phyloP scores from a whole-genome alignment of 2,113 vertebrate species.

The Galeopterus variegatus region DNA sequence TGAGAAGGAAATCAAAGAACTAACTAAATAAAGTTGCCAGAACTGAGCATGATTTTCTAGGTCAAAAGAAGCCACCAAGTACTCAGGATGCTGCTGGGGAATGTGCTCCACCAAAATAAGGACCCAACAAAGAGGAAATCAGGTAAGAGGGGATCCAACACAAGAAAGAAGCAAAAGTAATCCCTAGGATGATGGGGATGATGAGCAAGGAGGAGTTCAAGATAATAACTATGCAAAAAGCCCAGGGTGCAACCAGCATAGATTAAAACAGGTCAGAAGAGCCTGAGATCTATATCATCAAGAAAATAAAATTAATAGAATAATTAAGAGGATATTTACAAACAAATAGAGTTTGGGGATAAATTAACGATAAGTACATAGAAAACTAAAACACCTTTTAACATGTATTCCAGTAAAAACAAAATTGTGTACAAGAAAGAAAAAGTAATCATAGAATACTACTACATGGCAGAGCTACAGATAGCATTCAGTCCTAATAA shows the following conservation, averaged over 20 bases:
- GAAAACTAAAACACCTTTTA: conserved; percentile 14
- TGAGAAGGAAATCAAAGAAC: conserved; percentile 24
- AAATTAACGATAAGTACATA: not conserved
- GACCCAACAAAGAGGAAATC: not conserved
- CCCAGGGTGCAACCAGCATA: not conserved
- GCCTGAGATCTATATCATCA: not conserved
- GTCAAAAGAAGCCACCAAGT: not conserved
- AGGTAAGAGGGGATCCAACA: not conserved
- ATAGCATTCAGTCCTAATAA: not conserved
- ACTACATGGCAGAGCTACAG: not conserved
- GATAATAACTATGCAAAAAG: not conserved
- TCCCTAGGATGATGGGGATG: not conserved
- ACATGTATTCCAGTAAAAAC: not conserved
- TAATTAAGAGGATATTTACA: conserved; percentile 15
- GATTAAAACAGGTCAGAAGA: not conserved
- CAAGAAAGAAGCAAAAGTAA: not conserved
- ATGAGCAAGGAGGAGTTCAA: not conserved
- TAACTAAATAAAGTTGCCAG: not conserved
- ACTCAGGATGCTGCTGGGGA: not conserved
- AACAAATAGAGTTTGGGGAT: not conserved
- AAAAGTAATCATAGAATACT: not conserved
- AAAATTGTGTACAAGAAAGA: not conserved
- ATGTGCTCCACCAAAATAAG: not conserved
- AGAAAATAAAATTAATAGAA: conserved; percentile 25
- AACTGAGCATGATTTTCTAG: not conserved